A percentile compares a stretch with the other conserved stretches of the same genome.
These are phyloP conservation scores for Tauraco erythrolophus DNA, from an alignment of 2,113 vertebrate genomes.

Conservation along the genomic window DNA sequence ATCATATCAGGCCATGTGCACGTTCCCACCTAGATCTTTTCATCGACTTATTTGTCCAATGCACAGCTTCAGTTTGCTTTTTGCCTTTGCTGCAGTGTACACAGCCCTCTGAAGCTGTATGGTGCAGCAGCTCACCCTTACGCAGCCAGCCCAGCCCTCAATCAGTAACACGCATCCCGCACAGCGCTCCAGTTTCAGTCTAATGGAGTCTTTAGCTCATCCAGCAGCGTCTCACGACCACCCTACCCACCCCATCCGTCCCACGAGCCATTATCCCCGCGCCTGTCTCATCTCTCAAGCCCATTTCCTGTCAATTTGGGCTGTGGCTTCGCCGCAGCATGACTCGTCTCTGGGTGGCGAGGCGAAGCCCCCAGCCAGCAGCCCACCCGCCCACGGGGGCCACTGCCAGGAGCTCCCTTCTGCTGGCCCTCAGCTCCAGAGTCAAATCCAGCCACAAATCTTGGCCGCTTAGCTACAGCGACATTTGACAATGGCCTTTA, in stretches of 20 bases:
- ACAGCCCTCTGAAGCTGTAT: background rate
- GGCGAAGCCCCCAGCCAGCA: background rate
- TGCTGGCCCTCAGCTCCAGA: background rate
- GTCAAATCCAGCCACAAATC: background rate
- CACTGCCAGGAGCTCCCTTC: background rate
- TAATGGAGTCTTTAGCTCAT: background rate
- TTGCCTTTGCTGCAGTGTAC: background rate
- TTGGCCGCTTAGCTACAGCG: background rate
- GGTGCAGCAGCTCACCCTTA: background rate
- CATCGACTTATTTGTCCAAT: background rate
- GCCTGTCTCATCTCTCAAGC: background rate
- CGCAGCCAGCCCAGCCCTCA: background rate
- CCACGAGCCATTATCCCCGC: background rate
- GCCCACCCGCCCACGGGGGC: background rate
- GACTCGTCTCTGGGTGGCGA: rapidly evolving
- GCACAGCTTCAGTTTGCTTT: background rate
- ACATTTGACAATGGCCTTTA: background rate
- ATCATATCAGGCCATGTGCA: constrained; percentile 1
- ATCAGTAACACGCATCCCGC: background rate
- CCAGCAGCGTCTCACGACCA: rapidly evolving
- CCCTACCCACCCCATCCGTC: background rate
- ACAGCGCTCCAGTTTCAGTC: background rate
- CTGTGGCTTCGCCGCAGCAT: background rate
- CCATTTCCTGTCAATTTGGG: background rate
- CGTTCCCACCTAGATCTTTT: constrained; percentile 7